Conservation (phyloP, 1,140 invertebrate genomes). For the Dryas iulia region DNA sequence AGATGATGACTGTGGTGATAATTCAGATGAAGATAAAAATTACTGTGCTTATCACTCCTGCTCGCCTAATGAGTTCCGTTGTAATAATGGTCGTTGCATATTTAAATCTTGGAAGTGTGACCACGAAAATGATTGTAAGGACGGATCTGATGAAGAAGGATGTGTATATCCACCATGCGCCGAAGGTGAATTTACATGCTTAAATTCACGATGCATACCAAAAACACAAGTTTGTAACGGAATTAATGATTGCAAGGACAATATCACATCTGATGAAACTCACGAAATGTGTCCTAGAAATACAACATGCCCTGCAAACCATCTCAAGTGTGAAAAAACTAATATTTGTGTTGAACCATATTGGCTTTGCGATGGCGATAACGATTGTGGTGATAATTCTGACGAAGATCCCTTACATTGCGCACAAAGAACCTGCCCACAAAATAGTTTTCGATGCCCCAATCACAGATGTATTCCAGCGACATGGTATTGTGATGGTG, state of each 20-base stretch:
- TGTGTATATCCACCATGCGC: slow-evolving; percentile 95
- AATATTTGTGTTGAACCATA: slow-evolving; percentile 97
- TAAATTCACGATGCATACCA: slow-evolving; percentile 94
- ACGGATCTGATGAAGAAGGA: slow-evolving; percentile 95
- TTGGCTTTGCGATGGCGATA: slow-evolving; percentile 95
- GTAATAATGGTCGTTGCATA: slow-evolving; percentile 96
- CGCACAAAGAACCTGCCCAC: slow-evolving; percentile 92
- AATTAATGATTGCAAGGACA: slow-evolving; percentile 96
- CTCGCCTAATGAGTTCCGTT: slow-evolving; percentile 95
- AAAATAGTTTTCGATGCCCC: slow-evolving; percentile 94
- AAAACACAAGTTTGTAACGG: slow-evolving; percentile 94
- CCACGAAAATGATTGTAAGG: slow-evolving; percentile 96
- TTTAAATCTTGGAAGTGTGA: slow-evolving; percentile 97
- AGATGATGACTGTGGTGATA: slow-evolving; percentile 97
- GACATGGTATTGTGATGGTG: slow-evolving; percentile 95
- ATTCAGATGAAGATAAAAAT: slow-evolving; percentile 94
- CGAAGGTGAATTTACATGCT: slow-evolving; percentile 96
- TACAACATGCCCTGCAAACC: slow-evolving; percentile 92
- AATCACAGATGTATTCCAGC: slow-evolving; percentile 94
- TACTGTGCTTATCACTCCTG: slow-evolving; percentile 98
- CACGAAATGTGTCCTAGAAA: slow-evolving; percentile 92
- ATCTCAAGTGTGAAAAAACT: slow-evolving; percentile 95
- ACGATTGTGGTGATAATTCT: slow-evolving; percentile 97
- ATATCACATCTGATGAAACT: slow-evolving; percentile 94
- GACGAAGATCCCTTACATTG: slow-evolving; percentile 96